Percentiles rank a stretch among this genome's conserved stretches.
Conservation (phyloP, 2,797 vertebrate genomes). For the Acipenser transmontanus region DNA sequence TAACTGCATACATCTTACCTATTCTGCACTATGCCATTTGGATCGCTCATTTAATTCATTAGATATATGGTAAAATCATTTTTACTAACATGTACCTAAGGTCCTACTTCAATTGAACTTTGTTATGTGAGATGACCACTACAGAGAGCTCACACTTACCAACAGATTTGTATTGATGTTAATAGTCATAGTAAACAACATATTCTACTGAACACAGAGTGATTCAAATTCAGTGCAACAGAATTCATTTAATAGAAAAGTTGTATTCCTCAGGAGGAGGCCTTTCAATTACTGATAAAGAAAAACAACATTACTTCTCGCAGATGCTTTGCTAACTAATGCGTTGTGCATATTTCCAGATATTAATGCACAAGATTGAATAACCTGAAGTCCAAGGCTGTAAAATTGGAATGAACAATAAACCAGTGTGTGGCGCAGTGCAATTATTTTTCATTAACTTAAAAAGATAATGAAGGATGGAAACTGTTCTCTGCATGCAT, state of each 20-base stretch:
- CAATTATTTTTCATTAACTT: neutral
- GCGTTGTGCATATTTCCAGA: neutral
- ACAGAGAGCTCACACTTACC: too few relatives aligned
- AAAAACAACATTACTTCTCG: neutral
- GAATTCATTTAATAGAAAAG: neutral
- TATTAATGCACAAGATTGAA: neutral
- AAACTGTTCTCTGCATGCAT: neutral
- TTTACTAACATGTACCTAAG: too few relatives aligned
- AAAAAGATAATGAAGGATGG: neutral
- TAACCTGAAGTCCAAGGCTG: neutral
- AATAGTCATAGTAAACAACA: neutral
- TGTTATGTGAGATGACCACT: too few relatives aligned
- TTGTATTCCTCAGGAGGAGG: neutral
- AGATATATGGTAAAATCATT: too few relatives aligned
- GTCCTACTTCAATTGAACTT: too few relatives aligned
- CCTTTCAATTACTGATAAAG: neutral
- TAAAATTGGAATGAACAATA: slow-evolving; percentile 2
- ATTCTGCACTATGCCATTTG: too few relatives aligned
- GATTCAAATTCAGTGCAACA: too few relatives aligned
- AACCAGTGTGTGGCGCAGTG: neutral
- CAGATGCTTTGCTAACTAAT: neutral
- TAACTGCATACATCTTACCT: too few relatives aligned
- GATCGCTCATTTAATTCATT: too few relatives aligned
- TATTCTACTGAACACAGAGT: too few relatives aligned
- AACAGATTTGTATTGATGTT: too few relatives aligned